These are phyloP conservation scores for Diploscapter pachys DNA, from an alignment of 1,140 invertebrate genomes.

Conservation along the genomic window DNA sequence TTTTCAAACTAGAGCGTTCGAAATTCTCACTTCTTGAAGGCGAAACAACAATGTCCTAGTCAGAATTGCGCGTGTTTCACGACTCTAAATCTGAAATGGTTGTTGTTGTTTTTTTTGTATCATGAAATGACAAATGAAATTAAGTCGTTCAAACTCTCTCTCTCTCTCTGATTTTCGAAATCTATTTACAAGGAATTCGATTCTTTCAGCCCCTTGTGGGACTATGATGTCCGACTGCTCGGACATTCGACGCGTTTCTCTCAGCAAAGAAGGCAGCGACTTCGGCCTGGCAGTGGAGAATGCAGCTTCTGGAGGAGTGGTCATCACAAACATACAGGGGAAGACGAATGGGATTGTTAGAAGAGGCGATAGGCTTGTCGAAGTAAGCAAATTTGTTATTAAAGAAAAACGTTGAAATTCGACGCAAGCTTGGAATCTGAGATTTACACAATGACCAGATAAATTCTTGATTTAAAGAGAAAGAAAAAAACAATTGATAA, in stretches of 20 bases:
- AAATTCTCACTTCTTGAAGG: too few relatives aligned
- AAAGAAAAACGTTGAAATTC: neutral
- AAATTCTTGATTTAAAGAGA: too few relatives aligned
- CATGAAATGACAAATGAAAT: neutral
- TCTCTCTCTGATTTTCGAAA: too few relatives aligned
- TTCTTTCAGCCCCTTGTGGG: slow-evolving; percentile 16
- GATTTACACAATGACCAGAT: too few relatives aligned
- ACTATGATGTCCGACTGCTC: slow-evolving; percentile 10
- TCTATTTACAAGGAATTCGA: too few relatives aligned
- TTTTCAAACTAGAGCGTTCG: neutral
- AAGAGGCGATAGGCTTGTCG: slow-evolving; percentile 32
- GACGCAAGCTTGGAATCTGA: neutral
- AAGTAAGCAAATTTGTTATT: slow-evolving; percentile 16
- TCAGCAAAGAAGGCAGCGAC: slow-evolving; percentile 23
- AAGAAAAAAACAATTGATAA: too few relatives aligned
- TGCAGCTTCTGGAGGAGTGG: slow-evolving; percentile 23
- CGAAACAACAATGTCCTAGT: slow-evolving; percentile 20
- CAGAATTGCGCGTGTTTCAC: slow-evolving; percentile 24
- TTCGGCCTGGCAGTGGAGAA: slow-evolving; percentile 33
- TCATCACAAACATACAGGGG: slow-evolving; percentile 34
- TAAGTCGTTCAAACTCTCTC: too few relatives aligned
- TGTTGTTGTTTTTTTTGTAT: neutral
- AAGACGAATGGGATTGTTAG: slow-evolving; percentile 22
- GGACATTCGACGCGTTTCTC: slow-evolving; percentile 22
- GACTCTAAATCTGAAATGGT: slow-evolving; percentile 31